phyloP scores from a whole-genome alignment of 2,113 vertebrate genomes.

The Gallinago media region DNA sequence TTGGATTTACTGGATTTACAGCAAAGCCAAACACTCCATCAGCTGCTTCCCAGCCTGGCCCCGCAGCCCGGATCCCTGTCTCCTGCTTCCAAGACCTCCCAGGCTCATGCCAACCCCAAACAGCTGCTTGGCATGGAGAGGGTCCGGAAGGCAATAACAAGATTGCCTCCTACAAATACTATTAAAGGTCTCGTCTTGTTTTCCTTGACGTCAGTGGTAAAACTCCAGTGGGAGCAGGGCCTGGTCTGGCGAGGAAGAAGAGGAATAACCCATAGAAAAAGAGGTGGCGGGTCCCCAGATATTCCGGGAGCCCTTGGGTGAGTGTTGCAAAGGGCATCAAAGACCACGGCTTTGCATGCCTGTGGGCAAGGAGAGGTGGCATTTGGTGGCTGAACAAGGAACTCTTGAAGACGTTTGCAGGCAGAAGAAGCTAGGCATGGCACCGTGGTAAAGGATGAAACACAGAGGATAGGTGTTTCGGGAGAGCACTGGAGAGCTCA shows the following conservation, averaged over 20 bases:
- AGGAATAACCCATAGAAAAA: background rate
- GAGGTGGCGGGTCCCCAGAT: background rate
- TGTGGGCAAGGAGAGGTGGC: background rate
- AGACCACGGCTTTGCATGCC: accelerated
- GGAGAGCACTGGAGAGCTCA: background rate
- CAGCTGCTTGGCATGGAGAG: background rate
- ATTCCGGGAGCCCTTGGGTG: accelerated
- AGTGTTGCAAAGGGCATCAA: background rate
- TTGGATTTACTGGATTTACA: background rate
- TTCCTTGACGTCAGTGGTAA: constrained; percentile 32
- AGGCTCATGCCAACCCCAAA: background rate
- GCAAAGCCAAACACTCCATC: background rate
- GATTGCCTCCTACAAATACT: constrained; percentile 48
- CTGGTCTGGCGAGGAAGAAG: background rate
- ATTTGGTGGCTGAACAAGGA: background rate
- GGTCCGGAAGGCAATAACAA: constrained; percentile 7
- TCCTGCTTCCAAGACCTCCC: background rate
- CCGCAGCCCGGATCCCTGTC: background rate
- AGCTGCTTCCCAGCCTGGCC: background rate
- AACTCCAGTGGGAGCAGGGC: background rate
- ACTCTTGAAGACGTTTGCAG: background rate
- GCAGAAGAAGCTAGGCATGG: background rate
- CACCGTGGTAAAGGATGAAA: background rate
- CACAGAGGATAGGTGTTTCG: background rate
- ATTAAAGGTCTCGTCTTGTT: constrained; percentile 19